Evolutionary conservation across 2,113 vertebrate genomes (phyloP), one percentile per base, ranked within the genome.

Genomic region (Hippocampus mohnikei): DNA sequence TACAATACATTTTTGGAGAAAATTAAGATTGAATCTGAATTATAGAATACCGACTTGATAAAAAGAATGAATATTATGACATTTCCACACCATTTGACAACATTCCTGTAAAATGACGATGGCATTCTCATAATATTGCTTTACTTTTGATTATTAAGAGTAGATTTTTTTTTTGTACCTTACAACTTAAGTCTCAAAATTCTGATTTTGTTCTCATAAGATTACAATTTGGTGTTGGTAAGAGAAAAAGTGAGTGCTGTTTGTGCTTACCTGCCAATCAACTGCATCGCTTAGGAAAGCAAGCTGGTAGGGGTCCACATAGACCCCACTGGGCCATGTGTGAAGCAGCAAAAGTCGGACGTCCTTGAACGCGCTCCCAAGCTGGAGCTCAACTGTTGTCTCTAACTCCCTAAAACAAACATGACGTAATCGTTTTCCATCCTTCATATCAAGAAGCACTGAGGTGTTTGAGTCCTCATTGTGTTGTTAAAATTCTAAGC

Each of bases 251-350:
- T 23, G 48, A 53, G 1, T n/a, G n/a, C 46, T 69, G 8, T 56
- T 69, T 60, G 11, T 9, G 2, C 5, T 52, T 6, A 8, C 97
- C 93, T 97, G 89, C 71, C 94, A 94, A 42, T 92, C 16, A 0
- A 88, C 92, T 59, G 90, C 91, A 58, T 92, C 88, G 72, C 65
- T 90, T 73, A 95, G 81, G 0, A 91, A 90, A n/a, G 91, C 89
- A 73, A 99, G 85, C 84, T 99, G 94, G 23, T 95, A 95, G 2
- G 94, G 94, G 85, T 99, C 97, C 84, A 96, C 85, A 2, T 92
- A 96, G 78, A 97, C 73, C 66, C 94, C 96, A 7, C 85, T 37
- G 0, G 97, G 94, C 63, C 96, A 89, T 15, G 0, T 84, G 44
- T 92, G 77, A 64, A 91, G 83, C 37, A 95, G 88, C 82, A 95